Evolutionary conservation across 1,140 invertebrate genomes (phyloP).

Genomic region (Drosophila murphyi): DNA sequence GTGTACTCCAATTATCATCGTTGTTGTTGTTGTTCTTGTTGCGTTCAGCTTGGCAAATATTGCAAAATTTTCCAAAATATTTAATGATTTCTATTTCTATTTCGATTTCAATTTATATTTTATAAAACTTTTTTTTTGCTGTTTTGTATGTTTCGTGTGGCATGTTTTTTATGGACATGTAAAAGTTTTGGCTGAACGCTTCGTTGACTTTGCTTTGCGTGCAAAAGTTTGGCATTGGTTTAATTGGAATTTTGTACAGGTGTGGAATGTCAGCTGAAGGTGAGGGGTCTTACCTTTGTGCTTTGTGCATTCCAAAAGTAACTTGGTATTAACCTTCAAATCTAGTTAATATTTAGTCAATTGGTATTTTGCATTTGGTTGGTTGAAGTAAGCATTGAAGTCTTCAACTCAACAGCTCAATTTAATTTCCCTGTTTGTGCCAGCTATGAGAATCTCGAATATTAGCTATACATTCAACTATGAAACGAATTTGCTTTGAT

Average conservation of each 20-base stretch:
- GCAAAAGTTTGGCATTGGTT: conserved; percentile 77
- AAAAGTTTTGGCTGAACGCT: conserved; percentile 43
- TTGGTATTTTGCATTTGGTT: neutral
- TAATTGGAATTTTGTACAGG: conserved; percentile 72
- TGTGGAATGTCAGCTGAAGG: conserved; percentile 3
- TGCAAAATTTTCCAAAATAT: conserved; percentile 6
- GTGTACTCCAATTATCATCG: neutral
- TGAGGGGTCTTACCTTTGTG: conserved; percentile 19
- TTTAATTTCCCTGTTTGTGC: neutral
- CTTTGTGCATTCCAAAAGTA: conserved; percentile 34
- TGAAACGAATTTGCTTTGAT: too few species aligned
- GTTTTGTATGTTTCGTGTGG: conserved; percentile 17
- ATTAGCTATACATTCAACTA: neutral
- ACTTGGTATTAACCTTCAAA: conserved; percentile 28
- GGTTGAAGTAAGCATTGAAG: neutral
- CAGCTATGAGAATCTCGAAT: neutral
- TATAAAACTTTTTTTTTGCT: conserved; percentile 5
- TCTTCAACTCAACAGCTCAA: neutral
- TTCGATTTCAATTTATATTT: conserved; percentile 8
- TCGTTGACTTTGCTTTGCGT: conserved; percentile 47
- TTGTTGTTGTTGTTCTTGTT: neutral
- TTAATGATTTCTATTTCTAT: conserved; percentile 13
- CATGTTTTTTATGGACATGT: conserved; percentile 41
- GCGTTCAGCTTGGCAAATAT: conserved; percentile 5
- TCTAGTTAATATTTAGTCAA: conserved; percentile 17